Conservation (phyloP, 2,113 vertebrate species). For the Archilochus colubris region DNA sequence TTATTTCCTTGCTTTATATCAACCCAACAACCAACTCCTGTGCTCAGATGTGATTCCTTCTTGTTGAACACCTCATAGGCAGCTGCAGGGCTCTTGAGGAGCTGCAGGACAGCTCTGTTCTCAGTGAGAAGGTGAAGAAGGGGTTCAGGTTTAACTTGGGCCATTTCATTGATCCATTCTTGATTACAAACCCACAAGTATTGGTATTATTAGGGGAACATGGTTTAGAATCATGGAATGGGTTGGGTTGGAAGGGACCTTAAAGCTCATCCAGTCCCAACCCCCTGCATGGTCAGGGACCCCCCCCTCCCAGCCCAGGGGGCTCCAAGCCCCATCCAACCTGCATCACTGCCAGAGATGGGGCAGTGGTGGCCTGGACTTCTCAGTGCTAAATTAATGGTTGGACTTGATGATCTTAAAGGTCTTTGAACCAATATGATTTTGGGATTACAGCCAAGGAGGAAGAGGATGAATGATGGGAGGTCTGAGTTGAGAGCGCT, state of each 20-base stretch:
- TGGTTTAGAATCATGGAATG: too few relatives aligned
- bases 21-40: not conserved
- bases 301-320: too few relatives aligned
- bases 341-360: too few relatives aligned
- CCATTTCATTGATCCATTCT: not conserved
- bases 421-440: too few relatives aligned
- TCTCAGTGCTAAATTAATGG: too few relatives aligned
- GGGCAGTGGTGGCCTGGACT: too few relatives aligned
- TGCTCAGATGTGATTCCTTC: not conserved
- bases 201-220: too few relatives aligned
- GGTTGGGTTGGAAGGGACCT: too few relatives aligned
- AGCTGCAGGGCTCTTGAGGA: not conserved
- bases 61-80: not conserved
- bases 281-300: too few relatives aligned
- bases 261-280: too few relatives aligned
- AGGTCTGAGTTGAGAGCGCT: not conserved
- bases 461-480: accelerated
- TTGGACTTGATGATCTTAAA: too few relatives aligned
- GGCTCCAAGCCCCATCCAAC: too few relatives aligned
- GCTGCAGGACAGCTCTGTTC: not conserved
- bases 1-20: not conserved
- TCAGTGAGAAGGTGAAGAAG: not conserved
- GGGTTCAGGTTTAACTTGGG: not conserved
- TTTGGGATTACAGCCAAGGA: not conserved
- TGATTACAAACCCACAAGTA: not conserved